Base-by-base conservation (phyloP, 2,888 invertebrate species). In the Dolichomitus sp. region DNA sequence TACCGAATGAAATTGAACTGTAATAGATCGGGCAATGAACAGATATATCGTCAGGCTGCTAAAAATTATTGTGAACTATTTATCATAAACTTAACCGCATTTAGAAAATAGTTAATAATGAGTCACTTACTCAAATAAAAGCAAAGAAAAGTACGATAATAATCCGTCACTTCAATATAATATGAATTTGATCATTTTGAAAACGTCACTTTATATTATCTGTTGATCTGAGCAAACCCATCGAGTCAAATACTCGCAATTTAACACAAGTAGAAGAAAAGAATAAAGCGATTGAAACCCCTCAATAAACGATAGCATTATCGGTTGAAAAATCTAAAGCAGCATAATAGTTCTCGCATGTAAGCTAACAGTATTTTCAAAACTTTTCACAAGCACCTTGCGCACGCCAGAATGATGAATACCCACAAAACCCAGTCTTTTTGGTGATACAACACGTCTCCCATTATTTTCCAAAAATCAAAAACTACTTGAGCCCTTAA, bases 401-500 rank as follows among this genome's bases (percentile, higher is more conserved):
- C 57, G 57, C 14, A 7, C 57, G 57, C 57, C 33, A n/a, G 57
- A 59, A 40, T 27, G 70, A 59, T 17, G 42, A 45, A 57, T 40
- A 30, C 23, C 45, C 45, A 27, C 17, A 7, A 17, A 63, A 37
- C 37, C 17, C 40, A 12, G 12, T 2, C 1, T 42, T 6, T 42
- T 19, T 23, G 63, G 42, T 40, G 42, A 19, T 17, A 45, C 42
- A 17, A 33, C 17, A 12, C 12, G 59, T 45, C 70, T 66, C 65
- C 73, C 40, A 27, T 72, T 42, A n/a, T 33, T 74, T 48, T 73
- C 61, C 68, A 45, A 80, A 75, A 66, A 80, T 76, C 68, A 68
- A 59, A 76, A 76, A 80, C 79, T 63, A 76, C 83, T 83, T 50
- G 80, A 83, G 72, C 83, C 83, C 70, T 27, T 50, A 72, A 63